Base-by-base conservation (phyloP, 2,888 invertebrate species). In the Diplolepis rosae region DNA sequence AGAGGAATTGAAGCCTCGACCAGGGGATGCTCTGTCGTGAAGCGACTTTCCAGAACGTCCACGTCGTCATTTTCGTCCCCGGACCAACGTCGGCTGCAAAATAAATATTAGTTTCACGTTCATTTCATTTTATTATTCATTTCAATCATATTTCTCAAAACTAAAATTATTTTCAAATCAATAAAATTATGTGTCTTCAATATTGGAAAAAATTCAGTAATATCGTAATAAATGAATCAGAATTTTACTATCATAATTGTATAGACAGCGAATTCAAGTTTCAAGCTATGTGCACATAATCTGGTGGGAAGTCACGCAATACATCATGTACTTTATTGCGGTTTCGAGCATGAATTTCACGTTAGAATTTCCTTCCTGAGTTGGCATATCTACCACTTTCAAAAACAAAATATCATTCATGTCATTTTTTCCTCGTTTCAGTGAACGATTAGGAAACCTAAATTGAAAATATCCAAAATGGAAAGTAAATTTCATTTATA, bases 71-170 rank as follows among this genome's bases (percentile, higher is more conserved):
- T 84, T 65, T 85, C 85, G 73, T 85, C 85, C 11, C 82, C 83
- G 32, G 87, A 84, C 86, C 86, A 87, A 39, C 84, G 85, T 50
- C 82, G 82, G 69, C 86, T 86, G 73, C n/a, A 72, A 68, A 66
- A 54, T 27, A 45, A 70, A 45, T 18, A 45, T 45, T 5, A 18
- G 18, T 3, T 9, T 9, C 11, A 9, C 45, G 9, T 45, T 6
- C 15, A 45, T 45, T 45, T 22, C 5, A 42, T 5, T 42, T 42
- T n/a, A n/a, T 45, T 45, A 45, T 45, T 45, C 15, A 45, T 45
- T 45, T 5, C 18, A 6, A 45, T 45, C 18, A 15, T 15, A 45
- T 45, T 39, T 39, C 9, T 39, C 39, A 39, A 7, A 13, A 2
- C 13, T 39, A 39, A 13, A 13, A 39, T 2, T 1, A 13, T 24